Base-by-base conservation (phyloP, 1,140 invertebrate genomes). In the Geopemphigus sp. region DNA sequence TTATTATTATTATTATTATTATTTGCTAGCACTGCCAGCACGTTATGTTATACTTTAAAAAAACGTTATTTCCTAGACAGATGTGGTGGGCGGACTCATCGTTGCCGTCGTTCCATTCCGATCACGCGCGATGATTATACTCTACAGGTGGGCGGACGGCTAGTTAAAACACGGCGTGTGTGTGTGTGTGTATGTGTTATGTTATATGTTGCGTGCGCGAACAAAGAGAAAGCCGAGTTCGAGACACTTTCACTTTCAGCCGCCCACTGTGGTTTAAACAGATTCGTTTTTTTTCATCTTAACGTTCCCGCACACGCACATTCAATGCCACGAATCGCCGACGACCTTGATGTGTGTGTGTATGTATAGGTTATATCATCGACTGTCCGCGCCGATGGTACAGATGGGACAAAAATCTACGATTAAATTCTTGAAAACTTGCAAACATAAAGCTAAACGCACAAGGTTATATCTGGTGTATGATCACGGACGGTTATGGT, bases 191-290 rank as follows among this genome's bases (percentile, higher is more conserved):
- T n/a, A 5, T 56, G 50, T 32, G 24, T 29, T n/a, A n/a, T n/a
- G n/a, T n/a, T 68, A 70, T 61, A 50, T 26, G 22, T 19, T 47
- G 64, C 4, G 15, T 19, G 14, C 6, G 14, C 73, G 17, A 59
- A 76, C 72, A 76, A 76, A 78, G 74, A 63, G 74, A 78, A 78
- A 78, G 74, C 39, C 11, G 39, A n/a, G 74, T 63, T 22, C 39
- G 39, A 78, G 45, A 78, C 74, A 57, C 74, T 78, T 78, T 78
- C 74, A 78, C 74, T 78, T 78, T 78, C 39, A 39, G 39, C n/a
- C 39, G 74, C 74, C 74, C 74, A 78, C 74, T 39, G 24, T n/a
- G 47, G 26, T 63, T 59, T 1, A 32, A 63, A 63, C 59, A 5
- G 14, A 54, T 29, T 54, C 17, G 68, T 17, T 54, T 53, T 72